Evolutionary conservation across 2,797 vertebrate species (phyloP).

Genomic region (Sebastes hopkinsi): DNA sequence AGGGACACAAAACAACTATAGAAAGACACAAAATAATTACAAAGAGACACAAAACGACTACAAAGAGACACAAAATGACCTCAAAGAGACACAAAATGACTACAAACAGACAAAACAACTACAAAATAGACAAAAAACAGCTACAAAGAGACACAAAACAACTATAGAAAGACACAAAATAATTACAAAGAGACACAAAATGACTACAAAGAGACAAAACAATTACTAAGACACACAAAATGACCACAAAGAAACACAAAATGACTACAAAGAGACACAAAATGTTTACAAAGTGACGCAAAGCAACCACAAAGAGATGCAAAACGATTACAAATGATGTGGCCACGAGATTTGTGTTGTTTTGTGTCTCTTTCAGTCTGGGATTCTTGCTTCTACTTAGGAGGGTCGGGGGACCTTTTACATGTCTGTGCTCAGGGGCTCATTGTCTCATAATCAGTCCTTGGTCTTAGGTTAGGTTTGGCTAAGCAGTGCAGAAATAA

Average conservation of each 20-base stretch:
- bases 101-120: too few species aligned
- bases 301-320: not conserved
- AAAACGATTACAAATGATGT: not conserved
- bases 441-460: not conserved
- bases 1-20: too few species aligned
- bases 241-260: not conserved
- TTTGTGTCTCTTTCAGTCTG: too few species aligned
- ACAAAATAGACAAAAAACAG: not conserved
- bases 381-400: not conserved
- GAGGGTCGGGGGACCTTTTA: not conserved
- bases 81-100: too few species aligned
- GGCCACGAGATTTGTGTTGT: not conserved
- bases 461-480: not conserved
- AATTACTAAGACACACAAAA: not conserved
- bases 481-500: not conserved
- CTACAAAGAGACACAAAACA: too few species aligned
- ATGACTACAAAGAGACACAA: not conserved
- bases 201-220: too few species aligned
- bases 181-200: not conserved
- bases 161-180: too few species aligned
- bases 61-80: too few species aligned
- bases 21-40: too few species aligned
- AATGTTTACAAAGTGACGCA: not conserved
- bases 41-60: too few species aligned
- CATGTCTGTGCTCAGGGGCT: too few species aligned